Conservation (phyloP, 2,113 vertebrate species). For the Guaruba guarouba region DNA sequence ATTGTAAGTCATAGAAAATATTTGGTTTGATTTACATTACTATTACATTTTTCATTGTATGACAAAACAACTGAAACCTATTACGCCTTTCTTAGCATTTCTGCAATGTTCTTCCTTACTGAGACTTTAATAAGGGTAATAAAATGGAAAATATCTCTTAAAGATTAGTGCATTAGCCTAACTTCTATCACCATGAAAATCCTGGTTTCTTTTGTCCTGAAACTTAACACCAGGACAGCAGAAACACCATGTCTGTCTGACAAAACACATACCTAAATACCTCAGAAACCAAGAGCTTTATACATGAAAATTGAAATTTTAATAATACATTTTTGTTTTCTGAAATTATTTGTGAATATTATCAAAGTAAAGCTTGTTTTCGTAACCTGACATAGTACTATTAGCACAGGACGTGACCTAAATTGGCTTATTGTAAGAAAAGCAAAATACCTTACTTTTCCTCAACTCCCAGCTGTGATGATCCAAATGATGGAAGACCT, state of each 20-base stretch:
- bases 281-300: background rate
- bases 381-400: background rate
- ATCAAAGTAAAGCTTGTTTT: background rate
- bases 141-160: background rate
- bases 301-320: background rate
- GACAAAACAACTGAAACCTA: background rate
- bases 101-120: background rate
- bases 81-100: background rate
- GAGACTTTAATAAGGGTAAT: background rate
- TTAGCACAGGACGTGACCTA: background rate
- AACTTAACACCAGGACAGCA: background rate
- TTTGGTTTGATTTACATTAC: background rate
- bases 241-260: fast-evolving
- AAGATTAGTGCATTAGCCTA: background rate
- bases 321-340: background rate
- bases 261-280: background rate
- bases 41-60: background rate
- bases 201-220: background rate
- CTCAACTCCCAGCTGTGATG: background rate
- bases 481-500: background rate
- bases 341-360: background rate
- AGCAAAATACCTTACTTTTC: background rate
- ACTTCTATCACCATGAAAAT: background rate
- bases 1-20: constrained; percentile 26
- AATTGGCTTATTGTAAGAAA: background rate